Base-by-base conservation (phyloP, 2,888 invertebrate species). In the Eristalinus sepulchralis region DNA sequence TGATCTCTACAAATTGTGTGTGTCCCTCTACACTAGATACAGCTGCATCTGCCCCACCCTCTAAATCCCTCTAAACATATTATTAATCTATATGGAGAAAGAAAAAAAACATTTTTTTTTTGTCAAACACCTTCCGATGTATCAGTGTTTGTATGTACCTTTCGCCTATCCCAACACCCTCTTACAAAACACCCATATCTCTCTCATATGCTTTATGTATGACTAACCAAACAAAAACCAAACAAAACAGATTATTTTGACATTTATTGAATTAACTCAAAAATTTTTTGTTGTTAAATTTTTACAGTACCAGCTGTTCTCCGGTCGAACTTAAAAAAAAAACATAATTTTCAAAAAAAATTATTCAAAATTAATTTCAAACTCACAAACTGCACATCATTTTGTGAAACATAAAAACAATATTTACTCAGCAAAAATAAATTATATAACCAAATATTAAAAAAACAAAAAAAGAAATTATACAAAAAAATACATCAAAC, bases 251-350 rank as follows among this genome's bases (percentile, higher is more conserved):
- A 33, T 72, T 72, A 72, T 33, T 72, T 72, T 33, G 24, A 76
- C 53, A 24, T 71, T 92, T 78, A 86, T 88, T 88, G 87, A 90
- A 90, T 89, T 90, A 89, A 90, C 60, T 89, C 88, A 94, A 93
- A n/a, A 93, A 57, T 24, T 90, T 87, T 84, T 89, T 79, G 79
- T 87, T 88, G 68, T 84, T 88, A 87, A 81, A 88, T 90, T 91
- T 93, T 95, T 95, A 92, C 95, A 95, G 95, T 94, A 94, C 93
- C 94, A 95, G 94, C 94, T 95, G 93, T 94, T 95, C 94, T 94
- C 94, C 93, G 94, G 94, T 93, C 94, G 94, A 93, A 93, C 94
- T 91, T 94, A 95, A 94, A 90, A 68, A 89, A 84, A 88, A 80
- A 88, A 73, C 22, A 55, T 24, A 11, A 57, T 57, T 20, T 57